Conservation (phyloP, 1,140 invertebrate species). For the Heterodera carotae region DNA sequence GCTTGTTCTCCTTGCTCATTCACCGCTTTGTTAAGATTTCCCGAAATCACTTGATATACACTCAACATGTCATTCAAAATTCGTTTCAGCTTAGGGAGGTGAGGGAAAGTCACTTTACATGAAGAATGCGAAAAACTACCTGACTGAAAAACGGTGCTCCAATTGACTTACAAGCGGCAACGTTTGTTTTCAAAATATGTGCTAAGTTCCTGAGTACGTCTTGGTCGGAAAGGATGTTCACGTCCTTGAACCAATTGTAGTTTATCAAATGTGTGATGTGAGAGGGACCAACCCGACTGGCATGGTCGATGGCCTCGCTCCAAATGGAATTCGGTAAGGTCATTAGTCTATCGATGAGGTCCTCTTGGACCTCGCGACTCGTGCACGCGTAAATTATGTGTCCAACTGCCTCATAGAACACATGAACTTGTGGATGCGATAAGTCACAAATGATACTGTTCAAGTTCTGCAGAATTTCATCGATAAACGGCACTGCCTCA, state of each 20-base stretch:
- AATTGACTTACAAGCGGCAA: slow-evolving; percentile 92
- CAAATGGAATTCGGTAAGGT: slow-evolving; percentile 94
- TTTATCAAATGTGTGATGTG: slow-evolving; percentile 66
- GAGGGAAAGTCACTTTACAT: background rate
- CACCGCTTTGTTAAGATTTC: slow-evolving; percentile 95
- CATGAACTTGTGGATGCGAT: slow-evolving; percentile 97
- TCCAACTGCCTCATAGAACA: slow-evolving; percentile 98
- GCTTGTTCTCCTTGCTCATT: slow-evolving; percentile 89
- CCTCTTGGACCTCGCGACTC: slow-evolving; percentile 82
- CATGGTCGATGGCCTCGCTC: slow-evolving; percentile 97
- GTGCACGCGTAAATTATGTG: slow-evolving; percentile 96
- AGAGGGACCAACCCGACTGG: slow-evolving; percentile 72
- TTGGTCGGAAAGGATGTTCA: slow-evolving; percentile 90
- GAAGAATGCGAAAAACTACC: slow-evolving; percentile 34
- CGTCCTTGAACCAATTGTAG: too few species aligned
- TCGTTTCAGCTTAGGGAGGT: slow-evolving; percentile 75
- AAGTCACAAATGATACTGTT: slow-evolving; percentile 98
- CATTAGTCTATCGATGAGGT: slow-evolving; percentile 96
- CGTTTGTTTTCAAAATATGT: slow-evolving; percentile 98
- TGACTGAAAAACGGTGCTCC: slow-evolving; percentile 93
- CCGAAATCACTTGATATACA: slow-evolving; percentile 98
- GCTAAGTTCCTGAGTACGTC: slow-evolving; percentile 94
- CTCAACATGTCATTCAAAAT: slow-evolving; percentile 99
- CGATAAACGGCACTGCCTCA: slow-evolving; percentile 95
- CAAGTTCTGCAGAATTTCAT: slow-evolving; percentile 94